Evolutionary conservation across 2,113 vertebrate genomes (phyloP), one percentile per base, ranked within the genome.

Genomic region (Lonchura striata): DNA sequence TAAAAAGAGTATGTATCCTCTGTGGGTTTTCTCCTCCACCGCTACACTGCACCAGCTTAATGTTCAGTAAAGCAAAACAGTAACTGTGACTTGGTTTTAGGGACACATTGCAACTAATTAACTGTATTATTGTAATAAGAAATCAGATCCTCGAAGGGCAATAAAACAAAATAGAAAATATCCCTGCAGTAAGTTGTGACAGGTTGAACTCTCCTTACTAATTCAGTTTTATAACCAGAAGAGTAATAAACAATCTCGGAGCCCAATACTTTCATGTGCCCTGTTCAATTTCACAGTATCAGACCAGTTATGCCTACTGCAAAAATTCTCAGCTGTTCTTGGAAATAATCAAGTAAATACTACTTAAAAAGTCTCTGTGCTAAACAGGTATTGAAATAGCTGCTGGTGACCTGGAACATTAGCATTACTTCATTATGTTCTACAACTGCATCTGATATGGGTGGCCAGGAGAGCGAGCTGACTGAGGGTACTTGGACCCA

Each of bases 281-380:
- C 89, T 95, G 92, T 95, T 96, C 91, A 92, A 77, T 94, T 82
- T 91, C 59, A 94, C 92, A 94, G 90, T 86, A 92, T 50, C 94
- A 96, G 84, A 88, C 70, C 5, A 0, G 65, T 82, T 93, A 92
- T 80, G 79, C 71, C 68, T 93, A 82, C 82, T 82, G 82, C 88
- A 94, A 72, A 94, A 94, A 93, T 88, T 76, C 75, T 93, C 82
- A 88, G 70, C 92, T 96, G 70, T 82, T 94, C 94, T 54, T 92
- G 59, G 60, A 96, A 94, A 93, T 46, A 56, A 82, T 68, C 25
- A 82, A 85, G 75, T 72, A 87, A 88, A 91, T 31, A 21, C 47
- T 52, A 69, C 57, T 78, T 0, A 1, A 28, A 71, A 81, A 66
- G 16, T 42, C 57, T 92, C 49, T 44, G 2, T 41, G n/a, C n/a